Conservation (phyloP, 2,797 vertebrate species). For the Ptychadena robeensis region DNA sequence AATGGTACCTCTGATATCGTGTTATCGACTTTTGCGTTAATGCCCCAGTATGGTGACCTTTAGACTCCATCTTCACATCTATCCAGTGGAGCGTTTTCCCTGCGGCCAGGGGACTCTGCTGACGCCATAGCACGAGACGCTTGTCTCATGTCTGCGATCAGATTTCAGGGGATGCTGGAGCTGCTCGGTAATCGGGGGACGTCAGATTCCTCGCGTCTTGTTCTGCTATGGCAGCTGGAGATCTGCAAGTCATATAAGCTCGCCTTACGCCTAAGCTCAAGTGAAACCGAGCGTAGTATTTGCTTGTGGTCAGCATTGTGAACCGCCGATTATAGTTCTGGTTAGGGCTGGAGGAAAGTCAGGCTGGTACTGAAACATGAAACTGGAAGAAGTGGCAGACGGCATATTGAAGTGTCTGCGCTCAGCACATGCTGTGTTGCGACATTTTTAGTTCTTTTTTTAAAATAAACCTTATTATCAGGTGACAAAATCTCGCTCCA, state of each 20-base stretch:
- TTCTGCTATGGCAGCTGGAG: too few species aligned
- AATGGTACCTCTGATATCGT: too few species aligned
- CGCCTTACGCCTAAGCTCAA: not conserved
- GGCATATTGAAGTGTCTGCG: not conserved
- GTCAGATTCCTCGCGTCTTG: not conserved
- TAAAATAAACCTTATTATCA: not conserved
- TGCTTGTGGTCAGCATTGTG: conserved; percentile 19
- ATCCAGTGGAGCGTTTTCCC: not conserved
- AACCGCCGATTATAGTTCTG: conserved; percentile 28
- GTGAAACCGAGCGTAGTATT: not conserved
- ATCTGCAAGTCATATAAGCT: not conserved
- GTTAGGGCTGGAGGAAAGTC: conserved; percentile 19
- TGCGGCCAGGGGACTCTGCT: too few species aligned
- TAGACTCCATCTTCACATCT: too few species aligned
- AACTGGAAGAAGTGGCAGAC: not conserved
- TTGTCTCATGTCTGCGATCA: too few species aligned
- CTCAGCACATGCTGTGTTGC: not conserved
- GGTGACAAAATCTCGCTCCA: not conserved
- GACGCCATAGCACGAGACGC: too few species aligned
- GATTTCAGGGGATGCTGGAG: too few species aligned
- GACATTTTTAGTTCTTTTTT: not conserved
- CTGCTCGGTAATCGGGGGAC: not conserved
- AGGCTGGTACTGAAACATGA: not conserved
- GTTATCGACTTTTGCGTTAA: too few species aligned
- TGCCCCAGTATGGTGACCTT: too few species aligned